Evolutionary conservation across 1,140 invertebrate species (phyloP), one percentile per base, ranked within the genome.

Genomic region (Ganaspis sp.): DNA sequence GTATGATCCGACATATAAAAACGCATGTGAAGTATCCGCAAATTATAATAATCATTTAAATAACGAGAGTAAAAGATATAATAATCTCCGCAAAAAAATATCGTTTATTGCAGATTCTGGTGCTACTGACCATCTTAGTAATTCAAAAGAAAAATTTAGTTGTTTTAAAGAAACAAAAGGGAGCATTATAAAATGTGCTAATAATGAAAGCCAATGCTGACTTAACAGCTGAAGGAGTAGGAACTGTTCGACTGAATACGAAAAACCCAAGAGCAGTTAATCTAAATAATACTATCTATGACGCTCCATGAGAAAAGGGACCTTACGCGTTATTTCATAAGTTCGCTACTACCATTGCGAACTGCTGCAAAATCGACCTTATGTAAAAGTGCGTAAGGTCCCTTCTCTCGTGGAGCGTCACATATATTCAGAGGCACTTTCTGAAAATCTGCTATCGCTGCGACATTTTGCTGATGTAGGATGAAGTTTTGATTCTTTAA

Each of bases 131-230:
- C 64, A 69, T 26, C n/a, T 69, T 4, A 26, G 12, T 5, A 69
- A 69, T 69, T 9, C 64, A 5, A 4, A 15, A 69, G 9, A 21
- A 21, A 69, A 21, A 12, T 69, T 69, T 26, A 69, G 23, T 9
- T 5, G 4, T 9, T 69, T 69, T 12, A 15, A 69, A 12, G n/a
- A 26, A 71, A n/a, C n/a, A n/a, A n/a, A n/a, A n/a, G n/a, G n/a
- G n/a, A n/a, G n/a, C n/a, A n/a, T n/a, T n/a, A n/a, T 78, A 21
- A 78, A 74, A 69, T 78, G 76, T 69, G 76, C 76, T 17, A 78
- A 78, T 42, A 74, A 74, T 5, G 64, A 78, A 21, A 26, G 45
- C n/a, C n/a, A 42, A 0, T 1, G 72, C 73, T 2, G 64, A 74
- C 72, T 49, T 74, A 11, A 42, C 8, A 11, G 53, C 38, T 19